phyloP scores from a whole-genome alignment of 2,797 vertebrate species.

The Myotis daubentonii region DNA sequence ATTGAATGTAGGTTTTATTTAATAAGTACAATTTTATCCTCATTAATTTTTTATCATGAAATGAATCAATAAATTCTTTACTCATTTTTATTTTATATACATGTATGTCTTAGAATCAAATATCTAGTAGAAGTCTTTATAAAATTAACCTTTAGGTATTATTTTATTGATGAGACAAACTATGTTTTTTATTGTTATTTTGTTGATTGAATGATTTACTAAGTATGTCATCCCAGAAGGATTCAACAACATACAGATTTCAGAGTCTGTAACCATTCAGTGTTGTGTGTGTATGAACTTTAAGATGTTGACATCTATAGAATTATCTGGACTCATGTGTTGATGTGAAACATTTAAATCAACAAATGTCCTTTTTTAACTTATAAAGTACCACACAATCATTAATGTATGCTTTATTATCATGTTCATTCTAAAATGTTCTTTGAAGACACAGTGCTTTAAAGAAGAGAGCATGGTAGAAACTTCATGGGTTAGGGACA shows the following conservation, averaged over 20 bases:
- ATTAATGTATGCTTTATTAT: neutral
- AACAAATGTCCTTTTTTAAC: neutral
- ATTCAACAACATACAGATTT: neutral
- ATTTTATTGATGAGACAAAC: neutral
- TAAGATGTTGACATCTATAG: neutral
- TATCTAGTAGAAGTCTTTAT: neutral
- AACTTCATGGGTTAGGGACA: neutral
- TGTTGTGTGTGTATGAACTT: neutral
- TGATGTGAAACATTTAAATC: constrained; percentile 10
- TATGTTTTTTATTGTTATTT: constrained; percentile 1
- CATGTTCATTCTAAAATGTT: constrained; percentile 3
- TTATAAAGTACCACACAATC: neutral
- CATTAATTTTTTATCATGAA: neutral
- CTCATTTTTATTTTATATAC: constrained; percentile 6
- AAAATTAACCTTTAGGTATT: neutral
- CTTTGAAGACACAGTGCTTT: neutral
- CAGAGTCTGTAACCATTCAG: neutral
- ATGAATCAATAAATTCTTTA: neutral
- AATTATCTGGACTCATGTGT: neutral
- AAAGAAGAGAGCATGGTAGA: neutral
- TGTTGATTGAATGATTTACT: neutral
- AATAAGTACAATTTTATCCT: constrained; percentile 1
- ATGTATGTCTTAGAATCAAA: neutral
- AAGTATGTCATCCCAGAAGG: neutral
- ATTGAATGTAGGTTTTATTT: constrained; percentile 1